Evolutionary conservation across 2,113 vertebrate species (phyloP), one percentile per base, ranked within the genome.

Genomic region (Indri indri): DNA sequence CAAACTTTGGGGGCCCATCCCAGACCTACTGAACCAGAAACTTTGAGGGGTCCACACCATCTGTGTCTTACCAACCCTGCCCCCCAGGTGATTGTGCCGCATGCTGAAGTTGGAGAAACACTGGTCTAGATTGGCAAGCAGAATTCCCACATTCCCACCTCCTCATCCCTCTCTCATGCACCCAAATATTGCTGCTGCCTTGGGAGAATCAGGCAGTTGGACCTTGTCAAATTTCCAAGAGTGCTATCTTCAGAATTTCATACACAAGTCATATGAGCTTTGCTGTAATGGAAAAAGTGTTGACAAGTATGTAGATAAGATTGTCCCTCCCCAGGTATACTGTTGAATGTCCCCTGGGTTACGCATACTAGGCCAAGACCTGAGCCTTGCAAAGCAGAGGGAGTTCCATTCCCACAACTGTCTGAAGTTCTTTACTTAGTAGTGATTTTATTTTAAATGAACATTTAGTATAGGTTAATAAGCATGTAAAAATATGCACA

Each of bases 81-180:
- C 11, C 25, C 59, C 30, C 4, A 47, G 18, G 17, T n/a, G n/a
- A 37, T 23, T 18, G 4, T 63, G 34, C 14, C n/a, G 34, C 27
- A 30, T 23, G 13, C 40, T 52, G 27, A 63, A 50, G 37, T n/a
- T 34, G 22, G 34, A 68, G 89, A 77, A 93, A 30, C 59, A 52
- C 70, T 96, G 94, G 98, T 98, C 99, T 97, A 97, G 96, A 98
- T 42, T 98, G 98, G 97, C 94, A 98, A 92, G 97, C 92, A 97
- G 95, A 95, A 95, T 97, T 98, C 97, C 97, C 94, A 12, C 11
- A 96, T 88, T 42, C 59, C 17, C 82, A 47, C 92, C 81, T 94
- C 95, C 91, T 96, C 91, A 16, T 96, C 88, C 95, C 73, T 90
- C 90, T 47, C 0, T 42, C 92, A 84, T 84, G 37, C 83, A 73